Conservation (phyloP, 2,888 invertebrate genomes). For the Emmelina monodactyla region DNA sequence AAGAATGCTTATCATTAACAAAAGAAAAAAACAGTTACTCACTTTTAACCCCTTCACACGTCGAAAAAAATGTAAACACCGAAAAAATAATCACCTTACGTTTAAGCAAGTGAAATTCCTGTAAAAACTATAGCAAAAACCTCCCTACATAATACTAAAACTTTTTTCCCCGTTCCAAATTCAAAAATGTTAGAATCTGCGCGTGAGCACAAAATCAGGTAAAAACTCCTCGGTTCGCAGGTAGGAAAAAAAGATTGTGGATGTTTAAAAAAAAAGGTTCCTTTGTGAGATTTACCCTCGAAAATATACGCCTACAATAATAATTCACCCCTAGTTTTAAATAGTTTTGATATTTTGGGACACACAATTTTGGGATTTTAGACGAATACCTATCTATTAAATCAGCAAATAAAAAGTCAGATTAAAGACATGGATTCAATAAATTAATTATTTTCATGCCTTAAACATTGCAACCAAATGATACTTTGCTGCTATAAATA, state of each 20-base stretch:
- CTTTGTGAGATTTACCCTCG: slow-evolving; percentile 57
- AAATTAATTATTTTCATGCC: too few species aligned
- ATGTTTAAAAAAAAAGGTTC: slow-evolving; percentile 51
- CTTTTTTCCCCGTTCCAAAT: slow-evolving; percentile 32
- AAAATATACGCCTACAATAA: slow-evolving; percentile 42
- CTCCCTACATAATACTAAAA: slow-evolving; percentile 34
- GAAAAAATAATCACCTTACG: slow-evolving; percentile 38
- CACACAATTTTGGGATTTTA: slow-evolving; percentile 2
- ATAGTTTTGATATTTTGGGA: slow-evolving; percentile 19
- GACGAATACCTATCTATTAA: slow-evolving; percentile 4
- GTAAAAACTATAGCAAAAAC: slow-evolving; percentile 54
- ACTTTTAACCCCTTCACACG: slow-evolving; percentile 16
- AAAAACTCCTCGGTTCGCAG: slow-evolving; percentile 53
- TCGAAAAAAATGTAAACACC: slow-evolving; percentile 32
- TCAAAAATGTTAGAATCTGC: slow-evolving; percentile 50
- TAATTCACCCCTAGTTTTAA: slow-evolving; percentile 24
- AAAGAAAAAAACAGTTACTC: too few species aligned
- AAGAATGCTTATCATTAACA: too few species aligned
- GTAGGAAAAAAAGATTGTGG: slow-evolving; percentile 59
- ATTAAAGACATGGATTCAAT: too few species aligned
- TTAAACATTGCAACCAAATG: too few species aligned
- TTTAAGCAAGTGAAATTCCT: slow-evolving; percentile 46
- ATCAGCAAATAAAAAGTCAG: too few species aligned
- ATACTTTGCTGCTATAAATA: too few species aligned
- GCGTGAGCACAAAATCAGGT: slow-evolving; percentile 43